A percentile compares a stretch with the other conserved stretches of the same genome.
phyloP scores from a whole-genome alignment of 2,888 invertebrate genomes.

The Ecliptopera silaceata region DNA sequence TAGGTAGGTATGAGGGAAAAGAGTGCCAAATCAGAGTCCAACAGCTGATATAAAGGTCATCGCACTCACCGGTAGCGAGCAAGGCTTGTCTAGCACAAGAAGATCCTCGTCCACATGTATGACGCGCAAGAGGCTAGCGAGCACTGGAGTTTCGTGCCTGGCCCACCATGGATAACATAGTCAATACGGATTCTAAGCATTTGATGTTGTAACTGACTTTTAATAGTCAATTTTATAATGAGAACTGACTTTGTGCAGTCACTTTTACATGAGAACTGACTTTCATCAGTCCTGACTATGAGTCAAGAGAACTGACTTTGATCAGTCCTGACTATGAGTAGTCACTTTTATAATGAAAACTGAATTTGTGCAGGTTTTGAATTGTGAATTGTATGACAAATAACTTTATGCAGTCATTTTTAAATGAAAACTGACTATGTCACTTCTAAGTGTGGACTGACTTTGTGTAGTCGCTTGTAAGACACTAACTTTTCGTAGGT shows the following conservation, averaged over 20 bases:
- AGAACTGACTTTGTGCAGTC: background rate
- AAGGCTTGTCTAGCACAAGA: slow-evolving; percentile 95
- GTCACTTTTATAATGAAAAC: background rate
- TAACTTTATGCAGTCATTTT: background rate
- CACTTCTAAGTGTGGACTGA: background rate
- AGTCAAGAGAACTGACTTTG: background rate
- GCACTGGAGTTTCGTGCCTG: slow-evolving; percentile 95
- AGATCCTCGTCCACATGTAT: slow-evolving; percentile 92
- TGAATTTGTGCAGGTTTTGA: slow-evolving; percentile 35
- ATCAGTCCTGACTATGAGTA: slow-evolving; percentile 43
- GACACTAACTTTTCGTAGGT: background rate
- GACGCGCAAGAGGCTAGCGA: slow-evolving; percentile 90
- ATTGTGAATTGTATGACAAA: background rate
- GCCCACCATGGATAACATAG: slow-evolving; percentile 68
- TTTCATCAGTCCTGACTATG: too few relatives aligned
- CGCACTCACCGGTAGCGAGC: slow-evolving; percentile 92
- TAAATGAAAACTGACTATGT: background rate
- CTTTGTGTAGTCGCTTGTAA: slow-evolving; percentile 6
- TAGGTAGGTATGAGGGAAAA: background rate
- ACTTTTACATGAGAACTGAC: background rate
- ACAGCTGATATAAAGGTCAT: slow-evolving; percentile 40
- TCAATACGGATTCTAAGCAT: slow-evolving; percentile 44
- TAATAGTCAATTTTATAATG: background rate
- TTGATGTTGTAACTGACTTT: slow-evolving; percentile 53
- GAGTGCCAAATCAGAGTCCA: slow-evolving; percentile 26